Evolutionary conservation across 2,113 vertebrate genomes (phyloP), one percentile per base, ranked within the genome.

Genomic region (Peromyscus polionotus): DNA sequence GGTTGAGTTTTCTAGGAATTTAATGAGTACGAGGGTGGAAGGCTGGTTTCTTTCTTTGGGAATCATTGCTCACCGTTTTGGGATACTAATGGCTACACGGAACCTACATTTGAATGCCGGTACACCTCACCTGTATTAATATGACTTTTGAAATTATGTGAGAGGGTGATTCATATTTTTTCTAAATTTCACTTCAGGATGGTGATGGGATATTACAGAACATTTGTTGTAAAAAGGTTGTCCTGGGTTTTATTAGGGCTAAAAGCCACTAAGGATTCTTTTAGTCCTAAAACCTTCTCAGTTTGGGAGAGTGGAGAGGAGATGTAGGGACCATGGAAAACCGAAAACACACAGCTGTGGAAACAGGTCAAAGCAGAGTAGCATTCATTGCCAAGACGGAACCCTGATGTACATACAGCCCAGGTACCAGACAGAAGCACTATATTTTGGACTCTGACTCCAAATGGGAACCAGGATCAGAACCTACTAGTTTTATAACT

Each of bases 371-470:
- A 93, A n/a, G 42, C 61, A 31, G 24, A 93, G 73, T 28, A 80
- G 45, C 22, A 9, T 54, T 73, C 24, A 20, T 28, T 57, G 68
- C n/a, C 3, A 57, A 86, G 65, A 36, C 0, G 28, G 31, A 5
- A 20, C 24, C 14, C 67, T 51, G 28, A 17, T 63, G 13, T 42
- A 42, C 39, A 42, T 3, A 2, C 7, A 33, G 24, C n/a, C 51
- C 48, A 1, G 42, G 65, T 7, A 36, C 12, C 14, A 3, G 3
- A 26, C 59, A 24, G 59, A 68, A 42, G 61, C 9, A 31, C 48
- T 95, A 9, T 88, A 39, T 88, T 95, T 89, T 90, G 39, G 42
- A 75, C 36, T 94, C 48, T 33, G 31, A 67, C 42, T 90, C 88
- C 57, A 95, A 36, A 48, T 91, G 51, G 84, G 33, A 90, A 67